A percentile compares a stretch with the other conserved stretches of the same genome.
phyloP scores from a whole-genome alignment of 2,888 invertebrate genomes.

The Neelides folsomi region DNA sequence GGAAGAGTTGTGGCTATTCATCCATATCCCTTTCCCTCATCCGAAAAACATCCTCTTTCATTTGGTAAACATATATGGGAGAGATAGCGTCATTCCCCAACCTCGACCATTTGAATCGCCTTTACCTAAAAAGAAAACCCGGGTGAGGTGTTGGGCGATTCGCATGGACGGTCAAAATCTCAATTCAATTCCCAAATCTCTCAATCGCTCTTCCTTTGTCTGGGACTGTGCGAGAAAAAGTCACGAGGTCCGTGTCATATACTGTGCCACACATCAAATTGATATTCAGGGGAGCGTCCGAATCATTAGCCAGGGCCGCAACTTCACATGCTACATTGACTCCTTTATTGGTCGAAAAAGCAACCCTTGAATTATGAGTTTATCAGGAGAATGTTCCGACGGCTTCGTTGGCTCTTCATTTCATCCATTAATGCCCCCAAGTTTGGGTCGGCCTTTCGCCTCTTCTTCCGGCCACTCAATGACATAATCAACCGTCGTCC shows the following conservation, averaged over 20 bases:
- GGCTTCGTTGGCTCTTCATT: constrained; percentile 1
- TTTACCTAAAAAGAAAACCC: too few relatives aligned
- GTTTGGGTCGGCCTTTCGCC: not conserved
- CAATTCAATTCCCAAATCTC: too few relatives aligned
- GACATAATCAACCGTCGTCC: not conserved
- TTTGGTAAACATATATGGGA: too few relatives aligned
- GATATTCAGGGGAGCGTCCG: constrained; percentile 11
- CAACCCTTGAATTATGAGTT: constrained; percentile 13
- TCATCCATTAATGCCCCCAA: constrained; percentile 6
- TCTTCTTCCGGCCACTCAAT: constrained; percentile 1
- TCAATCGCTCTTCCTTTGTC: too few relatives aligned
- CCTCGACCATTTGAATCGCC: too few relatives aligned
- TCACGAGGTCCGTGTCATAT: not conserved
- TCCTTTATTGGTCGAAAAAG: constrained; percentile 10
- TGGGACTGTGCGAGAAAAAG: not conserved
- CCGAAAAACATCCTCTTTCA: too few relatives aligned
- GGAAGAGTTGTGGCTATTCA: too few relatives aligned
- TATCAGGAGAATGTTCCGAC: constrained; percentile 7
- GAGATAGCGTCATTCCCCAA: too few relatives aligned
- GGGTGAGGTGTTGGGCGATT: too few relatives aligned
- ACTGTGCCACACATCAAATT: not conserved
- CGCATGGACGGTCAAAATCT: too few relatives aligned
- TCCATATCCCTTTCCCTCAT: too few relatives aligned
- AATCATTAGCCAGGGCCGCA: constrained; percentile 13
- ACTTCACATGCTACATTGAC: constrained; percentile 15